phyloP scores from a whole-genome alignment of 37 sponge, comb jelly and placozoan genomes.

The Spongilla lacustris region DNA sequence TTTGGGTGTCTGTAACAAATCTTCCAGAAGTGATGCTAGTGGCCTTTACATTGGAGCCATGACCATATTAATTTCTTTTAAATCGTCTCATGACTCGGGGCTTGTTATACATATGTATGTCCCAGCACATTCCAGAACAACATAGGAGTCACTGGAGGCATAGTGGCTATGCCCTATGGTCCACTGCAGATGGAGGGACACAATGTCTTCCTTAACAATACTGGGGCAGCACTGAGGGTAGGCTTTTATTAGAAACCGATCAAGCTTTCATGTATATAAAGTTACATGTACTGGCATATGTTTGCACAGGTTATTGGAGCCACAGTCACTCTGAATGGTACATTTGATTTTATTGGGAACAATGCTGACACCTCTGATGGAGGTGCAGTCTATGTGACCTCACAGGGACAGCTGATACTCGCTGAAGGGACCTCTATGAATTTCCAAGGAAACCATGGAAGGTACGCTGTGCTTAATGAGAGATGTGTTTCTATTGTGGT shows the following conservation, averaged over 20 bases:
- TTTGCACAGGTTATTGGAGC: conserved; percentile 39
- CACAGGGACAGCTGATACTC: conserved; percentile 40
- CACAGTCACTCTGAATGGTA: conserved; percentile 15
- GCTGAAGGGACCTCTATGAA: conserved; percentile 9
- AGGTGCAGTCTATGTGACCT: conserved; percentile 37
- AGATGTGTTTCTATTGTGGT: too few relatives aligned
- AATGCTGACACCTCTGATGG: conserved; percentile 6
- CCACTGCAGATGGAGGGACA: conserved; percentile 33
- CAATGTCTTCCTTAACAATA: conserved; percentile 48
- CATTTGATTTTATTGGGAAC: conserved; percentile 14
- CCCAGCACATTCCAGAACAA: conserved; percentile 34
- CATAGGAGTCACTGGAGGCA: conserved; percentile 30
- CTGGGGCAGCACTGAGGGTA: conserved; percentile 36
- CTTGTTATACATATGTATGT: too few relatives aligned
- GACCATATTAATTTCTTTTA: too few relatives aligned
- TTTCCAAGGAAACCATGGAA: conserved; percentile 32
- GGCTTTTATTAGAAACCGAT: neutral
- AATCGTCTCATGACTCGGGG: too few relatives aligned
- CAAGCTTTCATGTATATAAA: neutral
- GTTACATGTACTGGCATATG: neutral
- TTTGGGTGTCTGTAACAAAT: too few relatives aligned
- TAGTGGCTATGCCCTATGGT: conserved; percentile 32
- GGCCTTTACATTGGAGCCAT: too few relatives aligned
- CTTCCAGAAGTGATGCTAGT: too few relatives aligned
- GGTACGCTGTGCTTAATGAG: neutral